A percentile compares a stretch with the other conserved stretches of the same genome.
These are phyloP conservation scores for Cheilosia urbana DNA, from an alignment of 2,888 invertebrate genomes.

Conservation along the genomic window DNA sequence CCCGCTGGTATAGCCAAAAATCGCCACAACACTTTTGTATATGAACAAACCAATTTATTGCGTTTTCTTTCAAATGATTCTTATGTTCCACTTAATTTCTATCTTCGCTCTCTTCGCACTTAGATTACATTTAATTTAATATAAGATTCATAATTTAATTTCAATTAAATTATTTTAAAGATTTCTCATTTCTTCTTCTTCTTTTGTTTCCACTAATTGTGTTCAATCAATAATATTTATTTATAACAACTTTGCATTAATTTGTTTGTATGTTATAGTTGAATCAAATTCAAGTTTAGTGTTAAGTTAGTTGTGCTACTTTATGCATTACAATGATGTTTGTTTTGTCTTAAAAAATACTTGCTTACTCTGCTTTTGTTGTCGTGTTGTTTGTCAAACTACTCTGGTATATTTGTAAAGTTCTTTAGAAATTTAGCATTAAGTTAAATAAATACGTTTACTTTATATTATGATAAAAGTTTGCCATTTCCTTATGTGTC, in stretches of 20 bases:
- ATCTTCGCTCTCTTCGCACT: slow-evolving; percentile 37
- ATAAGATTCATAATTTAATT: slow-evolving; percentile 65
- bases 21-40: slow-evolving; percentile 26
- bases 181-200: slow-evolving; percentile 7
- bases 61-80: slow-evolving; percentile 62
- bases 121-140: slow-evolving; percentile 65
- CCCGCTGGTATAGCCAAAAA: not conserved
- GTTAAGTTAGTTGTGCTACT: slow-evolving; percentile 71
- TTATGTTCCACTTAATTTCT: slow-evolving; percentile 61
- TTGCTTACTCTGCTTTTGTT: slow-evolving; percentile 50
- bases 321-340: slow-evolving; percentile 19
- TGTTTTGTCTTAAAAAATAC: slow-evolving; percentile 44
- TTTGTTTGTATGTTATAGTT: slow-evolving; percentile 40
- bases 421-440: slow-evolving; percentile 46
- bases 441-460: slow-evolving; percentile 65
- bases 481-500: slow-evolving; percentile 33
- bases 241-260: slow-evolving; percentile 31
- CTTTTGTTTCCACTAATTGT: slow-evolving; percentile 51
- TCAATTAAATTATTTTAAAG: slow-evolving; percentile 48
- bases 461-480: slow-evolving; percentile 7
- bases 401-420: slow-evolving; percentile 53
- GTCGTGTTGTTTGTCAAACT: slow-evolving; percentile 42
- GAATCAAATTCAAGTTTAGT: slow-evolving; percentile 69
- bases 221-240: slow-evolving; percentile 51
- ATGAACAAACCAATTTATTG: slow-evolving; percentile 71